Percentiles rank a stretch among this genome's conserved stretches.
phyloP scores from a whole-genome alignment of 2,888 invertebrate species.

The Malthinus seriepunctatus region DNA sequence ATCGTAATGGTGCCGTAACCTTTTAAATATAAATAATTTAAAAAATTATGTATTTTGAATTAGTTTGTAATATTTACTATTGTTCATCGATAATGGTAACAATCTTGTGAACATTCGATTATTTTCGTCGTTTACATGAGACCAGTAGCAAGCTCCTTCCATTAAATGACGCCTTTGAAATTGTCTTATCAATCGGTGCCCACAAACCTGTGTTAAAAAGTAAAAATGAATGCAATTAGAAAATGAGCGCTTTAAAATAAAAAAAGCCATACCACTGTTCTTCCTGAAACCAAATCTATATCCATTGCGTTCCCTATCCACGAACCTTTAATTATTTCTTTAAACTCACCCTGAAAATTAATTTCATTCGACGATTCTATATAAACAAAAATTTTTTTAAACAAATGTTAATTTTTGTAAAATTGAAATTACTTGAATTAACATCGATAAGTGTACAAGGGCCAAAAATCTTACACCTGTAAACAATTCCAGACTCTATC shows the following conservation, averaged over 20 bases:
- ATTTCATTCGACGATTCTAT: constrained; percentile 1
- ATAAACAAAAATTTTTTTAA: background rate
- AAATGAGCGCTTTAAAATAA: background rate
- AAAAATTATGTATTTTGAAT: background rate
- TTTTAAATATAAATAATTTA: background rate
- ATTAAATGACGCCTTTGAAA: constrained; percentile 36
- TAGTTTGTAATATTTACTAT: constrained; percentile 27
- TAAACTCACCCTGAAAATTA: background rate
- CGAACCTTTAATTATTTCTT: constrained; percentile 36
- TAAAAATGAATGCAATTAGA: constrained; percentile 9
- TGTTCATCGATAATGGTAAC: constrained; percentile 33
- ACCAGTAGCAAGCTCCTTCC: constrained; percentile 49
- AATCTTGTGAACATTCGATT: constrained; percentile 29
- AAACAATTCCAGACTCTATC: constrained; percentile 45
- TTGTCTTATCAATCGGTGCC: constrained; percentile 49
- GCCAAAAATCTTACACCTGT: constrained; percentile 40
- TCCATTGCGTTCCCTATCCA: constrained; percentile 54
- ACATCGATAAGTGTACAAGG: constrained; percentile 42
- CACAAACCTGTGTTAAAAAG: constrained; percentile 48
- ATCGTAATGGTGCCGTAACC: background rate
- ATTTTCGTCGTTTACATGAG: constrained; percentile 36
- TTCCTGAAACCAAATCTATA: constrained; percentile 41
- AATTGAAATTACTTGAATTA: constrained; percentile 29
- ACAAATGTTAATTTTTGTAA: background rate
- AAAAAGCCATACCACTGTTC: constrained; percentile 43